Evolutionary conservation across 1,140 invertebrate species (phyloP).

Genomic region (Aphelinus atriplicis): DNA sequence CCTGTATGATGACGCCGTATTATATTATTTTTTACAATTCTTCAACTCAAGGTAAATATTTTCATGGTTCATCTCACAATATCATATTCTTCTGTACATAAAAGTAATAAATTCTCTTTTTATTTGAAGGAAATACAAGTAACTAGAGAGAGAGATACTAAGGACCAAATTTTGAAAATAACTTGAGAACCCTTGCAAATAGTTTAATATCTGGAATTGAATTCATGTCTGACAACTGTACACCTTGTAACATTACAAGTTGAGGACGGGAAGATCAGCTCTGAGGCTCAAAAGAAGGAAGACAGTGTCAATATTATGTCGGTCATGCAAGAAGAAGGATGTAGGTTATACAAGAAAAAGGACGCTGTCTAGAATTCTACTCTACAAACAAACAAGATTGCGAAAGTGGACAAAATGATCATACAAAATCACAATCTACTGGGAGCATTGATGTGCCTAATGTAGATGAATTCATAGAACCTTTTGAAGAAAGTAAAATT

Average conservation of each 20-base stretch:
- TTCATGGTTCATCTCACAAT: too few species aligned
- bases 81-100: too few species aligned
- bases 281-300: constrained; percentile 11
- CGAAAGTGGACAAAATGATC: constrained; percentile 37
- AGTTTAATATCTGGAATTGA: constrained; percentile 71
- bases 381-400: not conserved
- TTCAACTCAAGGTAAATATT: too few species aligned
- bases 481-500: constrained; percentile 58
- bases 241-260: constrained; percentile 48
- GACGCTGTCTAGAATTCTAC: constrained; percentile 15
- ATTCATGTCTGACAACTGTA: constrained; percentile 66
- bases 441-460: constrained; percentile 42
- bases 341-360: constrained; percentile 21
- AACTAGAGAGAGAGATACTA: constrained; percentile 65
- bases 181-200: constrained; percentile 72
- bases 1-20: too few species aligned
- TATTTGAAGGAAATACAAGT: constrained; percentile 69
- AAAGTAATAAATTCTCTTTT: too few species aligned
- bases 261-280: constrained; percentile 13
- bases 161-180: constrained; percentile 62
- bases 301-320: constrained; percentile 18
- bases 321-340: too few species aligned
- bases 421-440: constrained; percentile 40
- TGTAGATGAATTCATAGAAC: constrained; percentile 54
- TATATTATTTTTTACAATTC: too few species aligned